Evolutionary conservation across 2,888 invertebrate species (phyloP), one percentile per base, ranked within the genome.

Genomic region (Drosophila pseudotalamancana): DNA sequence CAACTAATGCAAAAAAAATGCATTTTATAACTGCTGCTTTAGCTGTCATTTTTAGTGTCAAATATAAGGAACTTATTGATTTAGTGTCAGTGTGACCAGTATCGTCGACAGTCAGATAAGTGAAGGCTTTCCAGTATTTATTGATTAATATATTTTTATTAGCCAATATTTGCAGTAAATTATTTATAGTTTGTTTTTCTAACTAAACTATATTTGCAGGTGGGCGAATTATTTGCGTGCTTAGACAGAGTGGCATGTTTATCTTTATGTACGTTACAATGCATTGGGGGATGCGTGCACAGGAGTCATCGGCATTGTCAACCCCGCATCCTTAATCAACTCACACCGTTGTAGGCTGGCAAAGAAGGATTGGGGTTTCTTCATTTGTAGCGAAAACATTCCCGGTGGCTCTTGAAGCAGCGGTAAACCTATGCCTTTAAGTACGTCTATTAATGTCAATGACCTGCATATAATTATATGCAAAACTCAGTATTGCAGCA

Each of bases 391-490:
- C 14, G 16, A 23, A 43, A 11, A 14, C 37, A 40, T 40, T 42
- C 23, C 40, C 29, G 40, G 54, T 35, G 49, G 51, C 25, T 37
- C 19, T 35, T 53, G 45, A 63, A 51, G 77, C 57, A 57, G 46
- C 51, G 21, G 46, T 48, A 53, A 35, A 39, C 55, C 56, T 62
- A 19, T 35, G 39, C 53, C 63, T 35, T 67, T 62, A 54, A 46
- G 59, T 56, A 19, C 43, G 55, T 54, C 55, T 49, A 64, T 63
- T 61, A 73, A 73, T 76, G 83, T 83, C 83, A 83, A 87, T 84
- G 83, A 83, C 83, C 83, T 83, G 83, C 50, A 73, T 74, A 84
- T 86, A 85, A 87, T 87, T 87, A 83, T 87, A 83, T 85, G 79
- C 81, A 77, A 77, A 69, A 78, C 64, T 68, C 49, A 32, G 32